Evolutionary conservation across 2,113 vertebrate genomes (phyloP), one percentile per base, ranked within the genome.

Genomic region (Orthonyx spaldingii): DNA sequence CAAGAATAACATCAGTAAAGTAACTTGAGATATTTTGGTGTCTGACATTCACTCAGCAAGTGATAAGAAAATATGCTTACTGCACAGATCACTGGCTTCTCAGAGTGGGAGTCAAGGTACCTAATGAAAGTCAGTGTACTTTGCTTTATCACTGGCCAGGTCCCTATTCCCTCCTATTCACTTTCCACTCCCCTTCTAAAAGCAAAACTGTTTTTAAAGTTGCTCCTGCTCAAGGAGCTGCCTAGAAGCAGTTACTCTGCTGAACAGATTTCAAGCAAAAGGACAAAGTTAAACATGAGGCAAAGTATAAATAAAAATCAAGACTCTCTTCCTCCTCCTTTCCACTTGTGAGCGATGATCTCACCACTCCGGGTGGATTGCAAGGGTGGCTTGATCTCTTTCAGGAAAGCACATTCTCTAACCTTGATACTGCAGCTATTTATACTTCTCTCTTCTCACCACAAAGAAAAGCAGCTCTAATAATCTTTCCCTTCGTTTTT

Each of bases 261-360:
- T 83, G 82, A 96, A 85, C 93, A 85, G 84, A 95, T 91, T 95
- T 97, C 57, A 93, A 96, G 85, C 80, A 78, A 92, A 96, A 96
- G 92, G 93, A 96, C 92, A 94, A 96, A 95, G 92, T 95, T 96
- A 96, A 94, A 94, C 88, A 96, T 75, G 52, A 96, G 90, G 94
- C 88, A 60, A 96, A 92, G 94, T 95, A 96, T 96, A 97, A 97
- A 96, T 97, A 96, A 96, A 96, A 96, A 92, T 24, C 69, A 87
- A 97, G 92, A 82, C 46, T 91, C 75, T 92, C 88, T 94, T 96
- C 96, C 94, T 96, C 90, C 96, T 94, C 87, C 92, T 94, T 93
- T 86, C 79, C n/a, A 80, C 96, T 96, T 90, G 92, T 74, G 52
- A 93, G 84, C 14, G 56, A 96, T 93, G 96, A 97, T 93, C 88